phyloP scores from a whole-genome alignment of 2,797 vertebrate species.

The Cygnus olor region DNA sequence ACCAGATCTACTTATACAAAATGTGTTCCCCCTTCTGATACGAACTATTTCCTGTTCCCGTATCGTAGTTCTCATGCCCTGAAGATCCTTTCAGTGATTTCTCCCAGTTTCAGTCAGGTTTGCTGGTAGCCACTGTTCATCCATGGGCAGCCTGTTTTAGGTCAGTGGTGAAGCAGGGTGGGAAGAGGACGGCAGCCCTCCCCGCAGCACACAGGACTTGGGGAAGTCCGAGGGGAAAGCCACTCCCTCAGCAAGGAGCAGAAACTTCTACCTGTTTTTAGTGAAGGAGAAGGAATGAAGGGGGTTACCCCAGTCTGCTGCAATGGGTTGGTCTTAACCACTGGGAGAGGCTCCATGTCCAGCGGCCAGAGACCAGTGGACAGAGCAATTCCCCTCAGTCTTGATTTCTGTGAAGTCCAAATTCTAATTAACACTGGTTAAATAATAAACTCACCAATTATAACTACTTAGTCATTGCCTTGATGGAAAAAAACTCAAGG shows the following conservation, averaged over 20 bases:
- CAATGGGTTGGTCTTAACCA: neutral
- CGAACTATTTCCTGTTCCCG: neutral
- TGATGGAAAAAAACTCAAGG: neutral
- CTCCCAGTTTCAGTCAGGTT: neutral
- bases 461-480: neutral
- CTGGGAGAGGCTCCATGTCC: neutral
- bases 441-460: neutral
- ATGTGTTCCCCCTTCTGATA: neutral
- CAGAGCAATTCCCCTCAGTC: neutral
- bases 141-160: neutral
- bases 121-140: neutral
- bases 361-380: neutral
- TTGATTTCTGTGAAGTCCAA: neutral
- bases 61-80: neutral
- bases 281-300: neutral
- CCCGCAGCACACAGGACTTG: neutral
- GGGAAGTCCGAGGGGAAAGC: neutral
- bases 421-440: neutral
- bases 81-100: neutral
- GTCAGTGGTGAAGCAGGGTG: neutral
- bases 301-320: neutral
- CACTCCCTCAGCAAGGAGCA: neutral
- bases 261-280: fast-evolving
- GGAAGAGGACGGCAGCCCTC: neutral
- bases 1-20: neutral